Base-by-base conservation (phyloP, 2,797 vertebrate species). In the Anolis apletophallus region DNA sequence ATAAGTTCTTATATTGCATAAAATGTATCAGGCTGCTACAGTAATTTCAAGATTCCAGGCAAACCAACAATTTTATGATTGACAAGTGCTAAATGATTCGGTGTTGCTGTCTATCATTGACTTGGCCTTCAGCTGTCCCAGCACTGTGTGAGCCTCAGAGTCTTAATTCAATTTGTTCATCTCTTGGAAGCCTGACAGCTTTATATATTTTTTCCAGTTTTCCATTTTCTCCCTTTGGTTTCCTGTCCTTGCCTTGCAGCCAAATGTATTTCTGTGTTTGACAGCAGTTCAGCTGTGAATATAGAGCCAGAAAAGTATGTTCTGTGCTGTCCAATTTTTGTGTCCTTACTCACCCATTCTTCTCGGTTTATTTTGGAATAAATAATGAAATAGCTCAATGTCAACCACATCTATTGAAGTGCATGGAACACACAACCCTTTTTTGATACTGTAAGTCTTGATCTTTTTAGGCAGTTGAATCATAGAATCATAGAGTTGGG, bases 81-180 rank as follows among this genome's bases (percentile, higher is more conserved):
- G 80, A 78, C 61, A 75, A 14, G 13, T 80, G 57, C 67, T 85
- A 84, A 86, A 93, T 83, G 76, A 80, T 75, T 71, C 36, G 57
- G 69, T 2, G 85, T 76, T 80, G 76, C 50, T 88, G 55, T 61
- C 84, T 55, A 85, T 26, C 76, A 80, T 40, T 34, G 68, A 19
- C 11, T 61, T 80, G 84, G 77, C 84, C 50, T 61, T 59, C 68
- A 85, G 69, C n/a, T 76, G 85, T 83, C 76, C 75, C 23, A 34
- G 21, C 34, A 50, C 80, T 85, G 50, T 76, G 54, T 21, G 40
- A 84, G 59, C 6, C 26, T 81, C 84, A 67, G 86, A 68, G 11
- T 81, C 67, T 89, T 88, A 89, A 83, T 79, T 91, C 85, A 81
- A 36, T 86, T 75, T 10, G 2, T 89, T 90, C 91, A 84, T 84